Evolutionary conservation across 2,113 vertebrate genomes (phyloP), one percentile per base, ranked within the genome.

Genomic region (Dendropsophus ebraccatus): DNA sequence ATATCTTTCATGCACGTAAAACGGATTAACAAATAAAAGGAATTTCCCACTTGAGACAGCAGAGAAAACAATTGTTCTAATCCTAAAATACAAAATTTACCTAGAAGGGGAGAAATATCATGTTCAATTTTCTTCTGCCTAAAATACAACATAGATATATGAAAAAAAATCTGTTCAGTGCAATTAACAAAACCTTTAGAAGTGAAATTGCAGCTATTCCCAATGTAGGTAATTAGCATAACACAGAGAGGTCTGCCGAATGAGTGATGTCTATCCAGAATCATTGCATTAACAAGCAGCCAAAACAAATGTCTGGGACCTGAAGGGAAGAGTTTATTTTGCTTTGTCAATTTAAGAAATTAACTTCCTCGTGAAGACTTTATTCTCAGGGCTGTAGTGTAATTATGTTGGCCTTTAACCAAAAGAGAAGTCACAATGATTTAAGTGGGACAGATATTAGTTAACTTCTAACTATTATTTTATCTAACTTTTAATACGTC

Each of bases 271-370:
- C 54, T 79, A 79, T 79, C 77, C 77, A 81, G 25, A 65, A 1
- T 50, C 60, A 13, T 13, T 4, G 41, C 58, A 65, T 30, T 49
- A 81, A 67, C 79, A 32, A 67, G 45, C 54, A 81, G 79, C 79
- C 79, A 65, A 81, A 81, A 65, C 62, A 60, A 28, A 28, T 28
- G 37, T 10, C 54, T 62, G 11, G 23, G 32, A 45, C 32, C 52
- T 25, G 25, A 50, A 67, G 58, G 28, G 56, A 54, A 14, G 32
- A 58, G 12, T 37, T 79, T 58, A 60, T 60, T 79, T 79, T 79
- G n/a, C 47, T 60, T 65, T 45, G 58, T 50, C 79, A 81, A 81
- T 81, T 56, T 11, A 7, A 79, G 30, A 12, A 82, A 47, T 91
- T 87, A 89, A 88, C 82, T 81, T 6, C 5, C 62, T 74, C 41